phyloP scores from a whole-genome alignment of 2,797 vertebrate species.

The Crenuchus spilurus region DNA sequence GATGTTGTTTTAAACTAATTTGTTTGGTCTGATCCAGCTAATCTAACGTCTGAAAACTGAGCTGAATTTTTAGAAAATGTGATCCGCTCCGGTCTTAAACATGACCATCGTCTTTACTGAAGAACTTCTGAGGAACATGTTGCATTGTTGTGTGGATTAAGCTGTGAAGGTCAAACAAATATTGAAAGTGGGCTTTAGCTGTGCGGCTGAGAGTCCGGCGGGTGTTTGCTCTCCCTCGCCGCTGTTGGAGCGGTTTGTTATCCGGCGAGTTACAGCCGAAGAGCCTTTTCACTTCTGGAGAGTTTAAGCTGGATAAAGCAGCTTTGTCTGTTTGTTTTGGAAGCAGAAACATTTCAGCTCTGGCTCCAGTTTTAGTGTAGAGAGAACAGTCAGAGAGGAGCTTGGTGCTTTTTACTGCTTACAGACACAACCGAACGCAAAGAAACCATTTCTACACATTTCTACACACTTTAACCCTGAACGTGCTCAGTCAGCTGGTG shows the following conservation, averaged over 20 bases:
- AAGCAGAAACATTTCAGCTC: slow-evolving; percentile 37
- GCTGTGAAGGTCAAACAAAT: slow-evolving; percentile 32
- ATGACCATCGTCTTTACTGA: not conserved
- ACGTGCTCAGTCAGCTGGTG: too few relatives aligned
- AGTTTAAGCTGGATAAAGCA: slow-evolving; percentile 54
- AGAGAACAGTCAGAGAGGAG: slow-evolving; percentile 47
- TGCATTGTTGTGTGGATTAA: slow-evolving; percentile 17
- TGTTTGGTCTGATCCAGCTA: too few relatives aligned
- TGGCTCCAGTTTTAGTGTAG: slow-evolving; percentile 37
- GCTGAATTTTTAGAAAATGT: too few relatives aligned
- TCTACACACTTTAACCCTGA: too few relatives aligned
- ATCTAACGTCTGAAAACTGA: too few relatives aligned
- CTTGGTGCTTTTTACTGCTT: too few relatives aligned
- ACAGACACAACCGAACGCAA: too few relatives aligned
- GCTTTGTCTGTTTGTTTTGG: slow-evolving; percentile 58
- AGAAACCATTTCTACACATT: too few relatives aligned
- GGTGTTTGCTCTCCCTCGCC: slow-evolving; percentile 18
- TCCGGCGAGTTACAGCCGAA: slow-evolving; percentile 42
- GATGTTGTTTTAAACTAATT: too few relatives aligned
- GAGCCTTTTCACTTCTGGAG: slow-evolving; percentile 49
- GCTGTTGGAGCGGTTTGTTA: slow-evolving; percentile 34
- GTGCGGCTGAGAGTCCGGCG: slow-evolving; percentile 37
- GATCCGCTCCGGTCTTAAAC: too few relatives aligned
- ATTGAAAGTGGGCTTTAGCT: slow-evolving; percentile 35
- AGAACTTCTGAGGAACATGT: not conserved